phyloP scores from a whole-genome alignment of 2,888 invertebrate genomes.

The Meandrusa payeni region DNA sequence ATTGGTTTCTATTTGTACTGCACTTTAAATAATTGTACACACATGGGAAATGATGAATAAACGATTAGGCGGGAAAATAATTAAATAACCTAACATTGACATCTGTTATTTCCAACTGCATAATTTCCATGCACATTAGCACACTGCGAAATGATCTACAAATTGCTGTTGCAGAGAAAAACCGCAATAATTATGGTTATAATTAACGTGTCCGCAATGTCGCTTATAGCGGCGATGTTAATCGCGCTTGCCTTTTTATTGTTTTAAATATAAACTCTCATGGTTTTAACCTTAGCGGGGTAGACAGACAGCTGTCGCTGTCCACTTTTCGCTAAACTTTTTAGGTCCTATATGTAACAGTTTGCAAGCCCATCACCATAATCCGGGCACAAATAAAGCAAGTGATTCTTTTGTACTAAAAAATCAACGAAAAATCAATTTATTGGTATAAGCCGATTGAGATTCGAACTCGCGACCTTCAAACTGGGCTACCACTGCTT shows the following conservation, averaged over 20 bases:
- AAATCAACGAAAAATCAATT: too few species aligned
- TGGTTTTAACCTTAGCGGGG: too few species aligned
- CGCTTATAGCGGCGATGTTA: conserved; percentile 42
- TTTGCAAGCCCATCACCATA: too few species aligned
- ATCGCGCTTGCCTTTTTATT: conserved; percentile 17
- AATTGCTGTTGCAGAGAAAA: conserved; percentile 62
- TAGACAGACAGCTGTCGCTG: too few species aligned
- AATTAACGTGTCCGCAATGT: conserved; percentile 65
- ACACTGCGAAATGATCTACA: conserved; percentile 65
- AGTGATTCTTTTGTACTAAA: too few species aligned
- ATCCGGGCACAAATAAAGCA: too few species aligned
- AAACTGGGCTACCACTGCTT: too few species aligned
- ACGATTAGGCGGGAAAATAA: conserved; percentile 52
- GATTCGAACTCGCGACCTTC: too few species aligned
- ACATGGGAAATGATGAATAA: conserved; percentile 43
- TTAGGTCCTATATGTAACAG: too few species aligned
- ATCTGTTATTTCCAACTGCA: conserved; percentile 69
- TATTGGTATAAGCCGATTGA: too few species aligned
- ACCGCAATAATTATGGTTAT: conserved; percentile 61
- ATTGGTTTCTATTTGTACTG: conserved; percentile 19
- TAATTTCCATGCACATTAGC: conserved; percentile 74
- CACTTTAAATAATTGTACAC: conserved; percentile 26
- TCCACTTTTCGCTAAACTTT: too few species aligned
- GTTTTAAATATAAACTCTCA: too few species aligned
- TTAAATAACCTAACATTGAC: conserved; percentile 56